Evolutionary conservation across 2,797 vertebrate species (phyloP).

Genomic region (Lates japonicus): DNA sequence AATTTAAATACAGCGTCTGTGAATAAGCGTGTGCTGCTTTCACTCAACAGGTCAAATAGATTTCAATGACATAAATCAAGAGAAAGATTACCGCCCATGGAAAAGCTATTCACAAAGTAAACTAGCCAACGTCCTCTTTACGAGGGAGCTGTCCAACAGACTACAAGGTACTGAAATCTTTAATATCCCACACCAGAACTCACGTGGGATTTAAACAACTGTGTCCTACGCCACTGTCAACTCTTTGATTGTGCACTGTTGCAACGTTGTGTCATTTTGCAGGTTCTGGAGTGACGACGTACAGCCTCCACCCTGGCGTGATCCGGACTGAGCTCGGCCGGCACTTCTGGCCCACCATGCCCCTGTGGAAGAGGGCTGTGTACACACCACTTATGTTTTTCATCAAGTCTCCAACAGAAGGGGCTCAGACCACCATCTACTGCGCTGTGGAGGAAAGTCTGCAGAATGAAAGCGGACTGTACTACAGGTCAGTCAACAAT

Average conservation of each 20-base stretch:
- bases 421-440: conserved; percentile 83
- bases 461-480: conserved; percentile 75
- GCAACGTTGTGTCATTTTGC: conserved; percentile 15
- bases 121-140: conserved; percentile 82
- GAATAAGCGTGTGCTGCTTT: not conserved
- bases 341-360: conserved; percentile 52
- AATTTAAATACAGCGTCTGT: not conserved
- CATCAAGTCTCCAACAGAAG: conserved; percentile 75
- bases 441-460: conserved; percentile 82
- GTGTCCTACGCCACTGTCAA: not conserved
- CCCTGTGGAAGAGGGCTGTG: conserved; percentile 73
- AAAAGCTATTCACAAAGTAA: conserved; percentile 81
- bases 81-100: conserved; percentile 69
- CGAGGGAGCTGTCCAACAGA: conserved; percentile 69
- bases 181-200: not conserved
- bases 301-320: conserved; percentile 81
- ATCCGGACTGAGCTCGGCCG: conserved; percentile 78
- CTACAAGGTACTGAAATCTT: conserved; percentile 65
- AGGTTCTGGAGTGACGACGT: conserved; percentile 74
- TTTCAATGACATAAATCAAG: conserved; percentile 82
- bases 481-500: conserved; percentile 77
- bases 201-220: not conserved
- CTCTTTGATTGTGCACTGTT: not conserved
- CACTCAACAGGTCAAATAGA: conserved; percentile 74
- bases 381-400: conserved; percentile 50